These are phyloP conservation scores for Strigamia maritima DNA, from an alignment of 2,888 invertebrate genomes.

Conservation along the genomic window DNA sequence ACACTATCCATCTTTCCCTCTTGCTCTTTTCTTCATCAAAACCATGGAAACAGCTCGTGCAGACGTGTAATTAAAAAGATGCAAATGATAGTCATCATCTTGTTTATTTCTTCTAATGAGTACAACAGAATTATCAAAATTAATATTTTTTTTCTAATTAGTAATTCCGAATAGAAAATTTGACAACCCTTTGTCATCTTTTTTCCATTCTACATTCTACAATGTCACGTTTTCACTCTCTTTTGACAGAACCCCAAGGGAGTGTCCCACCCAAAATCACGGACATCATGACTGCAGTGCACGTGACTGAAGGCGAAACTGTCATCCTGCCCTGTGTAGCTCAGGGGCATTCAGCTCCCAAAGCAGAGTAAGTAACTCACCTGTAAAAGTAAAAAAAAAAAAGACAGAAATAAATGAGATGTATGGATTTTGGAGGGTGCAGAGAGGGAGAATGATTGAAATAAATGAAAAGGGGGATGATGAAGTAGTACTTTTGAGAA, in stretches of 20 bases:
- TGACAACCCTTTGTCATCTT: neutral
- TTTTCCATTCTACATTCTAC: neutral
- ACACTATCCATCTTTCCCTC: neutral
- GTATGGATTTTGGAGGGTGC: neutral
- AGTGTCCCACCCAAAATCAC: conserved; percentile 34
- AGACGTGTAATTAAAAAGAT: conserved; percentile 32
- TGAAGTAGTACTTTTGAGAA: neutral
- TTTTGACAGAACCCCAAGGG: conserved; percentile 31
- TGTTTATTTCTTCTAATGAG: conserved; percentile 3
- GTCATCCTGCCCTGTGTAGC: conserved; percentile 60
- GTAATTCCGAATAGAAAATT: too few species aligned
- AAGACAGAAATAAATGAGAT: neutral
- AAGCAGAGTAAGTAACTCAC: conserved; percentile 43
- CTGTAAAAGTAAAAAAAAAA: neutral
- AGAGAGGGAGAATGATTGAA: neutral
- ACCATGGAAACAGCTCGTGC: conserved; percentile 12
- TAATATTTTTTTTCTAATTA: neutral
- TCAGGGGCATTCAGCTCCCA: conserved; percentile 44
- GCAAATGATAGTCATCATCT: conserved; percentile 29
- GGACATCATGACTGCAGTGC: conserved; percentile 36
- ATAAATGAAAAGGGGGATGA: neutral
- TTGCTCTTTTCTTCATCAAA: neutral
- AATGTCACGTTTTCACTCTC: neutral
- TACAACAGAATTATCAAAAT: neutral
- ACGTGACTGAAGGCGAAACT: conserved; percentile 43